A percentile compares a stretch with the other conserved stretches of the same genome.
Conservation (phyloP, 30 jellyfish, hydroid and myxozoan genomes). For the Haliclystus octoradiatus region DNA sequence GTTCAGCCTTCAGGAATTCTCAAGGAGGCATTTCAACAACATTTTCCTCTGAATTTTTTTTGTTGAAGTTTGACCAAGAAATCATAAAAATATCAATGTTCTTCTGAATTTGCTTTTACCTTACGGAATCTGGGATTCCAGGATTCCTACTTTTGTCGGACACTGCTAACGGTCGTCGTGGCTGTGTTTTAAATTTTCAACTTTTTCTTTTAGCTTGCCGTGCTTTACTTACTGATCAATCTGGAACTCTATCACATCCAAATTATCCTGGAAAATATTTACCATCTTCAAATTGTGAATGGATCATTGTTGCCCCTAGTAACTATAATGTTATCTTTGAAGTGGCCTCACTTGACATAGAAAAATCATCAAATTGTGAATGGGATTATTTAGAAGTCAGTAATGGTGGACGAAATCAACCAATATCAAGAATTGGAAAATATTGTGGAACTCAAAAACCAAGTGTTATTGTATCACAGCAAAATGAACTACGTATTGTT, state of each 20-base stretch:
- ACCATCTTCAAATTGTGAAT: background rate
- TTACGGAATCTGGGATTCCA: too few relatives aligned
- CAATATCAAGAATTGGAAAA: background rate
- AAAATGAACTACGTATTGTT: background rate
- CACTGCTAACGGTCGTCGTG: too few relatives aligned
- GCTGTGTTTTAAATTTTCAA: too few relatives aligned
- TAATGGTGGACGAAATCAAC: background rate
- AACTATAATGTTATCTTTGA: background rate
- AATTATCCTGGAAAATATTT: background rate
- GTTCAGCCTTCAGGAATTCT: too few relatives aligned
- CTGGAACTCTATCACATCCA: background rate
- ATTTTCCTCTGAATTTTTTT: too few relatives aligned
- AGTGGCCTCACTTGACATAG: background rate
- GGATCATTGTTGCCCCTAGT: background rate
- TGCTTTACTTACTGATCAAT: background rate
- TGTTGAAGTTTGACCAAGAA: too few relatives aligned
- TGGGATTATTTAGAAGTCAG: background rate
- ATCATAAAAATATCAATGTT: too few relatives aligned
- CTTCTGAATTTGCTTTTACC: too few relatives aligned
- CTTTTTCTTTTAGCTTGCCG: background rate
- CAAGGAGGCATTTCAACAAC: too few relatives aligned
- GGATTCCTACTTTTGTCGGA: too few relatives aligned
- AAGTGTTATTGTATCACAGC: background rate
- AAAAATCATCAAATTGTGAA: background rate
- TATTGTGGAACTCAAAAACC: background rate